phyloP scores from a whole-genome alignment of 2,113 vertebrate species.

The Cyanoramphus novaezelandiae region DNA sequence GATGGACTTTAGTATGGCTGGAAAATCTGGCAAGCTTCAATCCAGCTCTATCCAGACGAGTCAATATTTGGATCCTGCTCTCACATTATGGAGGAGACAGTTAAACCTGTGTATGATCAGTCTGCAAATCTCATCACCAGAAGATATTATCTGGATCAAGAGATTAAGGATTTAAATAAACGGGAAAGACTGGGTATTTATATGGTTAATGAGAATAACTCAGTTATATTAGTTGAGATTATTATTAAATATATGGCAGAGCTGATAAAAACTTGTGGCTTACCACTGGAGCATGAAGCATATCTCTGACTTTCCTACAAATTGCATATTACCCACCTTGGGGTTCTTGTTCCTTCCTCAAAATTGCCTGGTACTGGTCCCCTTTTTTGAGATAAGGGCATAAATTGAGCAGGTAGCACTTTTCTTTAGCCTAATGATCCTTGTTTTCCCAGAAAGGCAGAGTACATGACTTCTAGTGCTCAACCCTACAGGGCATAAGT shows the following conservation, averaged over 20 bases:
- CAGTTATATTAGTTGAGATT: slow-evolving; percentile 45
- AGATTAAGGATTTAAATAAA: slow-evolving; percentile 59
- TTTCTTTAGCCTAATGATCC: not conserved
- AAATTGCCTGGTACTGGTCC: not conserved
- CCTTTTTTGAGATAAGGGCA: not conserved
- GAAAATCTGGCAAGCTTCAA: slow-evolving; percentile 16
- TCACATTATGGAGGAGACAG: not conserved
- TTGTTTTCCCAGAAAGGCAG: not conserved
- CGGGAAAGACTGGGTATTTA: slow-evolving; percentile 24
- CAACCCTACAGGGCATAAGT: not conserved
- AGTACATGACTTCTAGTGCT: not conserved
- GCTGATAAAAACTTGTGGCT: slow-evolving; percentile 30
- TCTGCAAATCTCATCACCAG: slow-evolving; percentile 42
- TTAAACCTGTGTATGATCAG: slow-evolving; percentile 34
- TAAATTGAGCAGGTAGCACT: not conserved
- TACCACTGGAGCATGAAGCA: not conserved
- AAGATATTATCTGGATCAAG: slow-evolving; percentile 40
- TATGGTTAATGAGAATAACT: slow-evolving; percentile 51
- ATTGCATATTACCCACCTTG: not conserved
- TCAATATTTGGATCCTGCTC: slow-evolving; percentile 24
- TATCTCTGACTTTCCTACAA: not conserved
- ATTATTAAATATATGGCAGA: slow-evolving; percentile 42
- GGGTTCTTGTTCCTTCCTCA: not conserved
- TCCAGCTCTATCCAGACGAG: not conserved
- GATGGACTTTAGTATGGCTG: not conserved